Percentiles rank a stretch among this genome's conserved stretches.
phyloP scores from a whole-genome alignment of 2,113 vertebrate species.

The Empidonax traillii region DNA sequence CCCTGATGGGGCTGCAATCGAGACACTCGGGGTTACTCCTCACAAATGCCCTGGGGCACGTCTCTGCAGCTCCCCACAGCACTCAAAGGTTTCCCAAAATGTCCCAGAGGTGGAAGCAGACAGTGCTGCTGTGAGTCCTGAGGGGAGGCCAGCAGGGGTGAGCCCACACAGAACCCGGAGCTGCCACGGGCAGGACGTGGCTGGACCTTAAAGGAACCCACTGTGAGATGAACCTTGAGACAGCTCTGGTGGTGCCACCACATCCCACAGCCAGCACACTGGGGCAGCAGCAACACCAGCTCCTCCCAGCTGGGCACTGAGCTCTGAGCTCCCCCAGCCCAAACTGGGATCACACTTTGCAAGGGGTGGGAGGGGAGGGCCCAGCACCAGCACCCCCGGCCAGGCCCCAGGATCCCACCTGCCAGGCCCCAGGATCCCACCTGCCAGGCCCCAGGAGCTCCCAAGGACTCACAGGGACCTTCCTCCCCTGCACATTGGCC shows the following conservation, averaged over 20 bases:
- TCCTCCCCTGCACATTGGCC: neutral
- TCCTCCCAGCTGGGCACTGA: neutral
- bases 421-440: neutral
- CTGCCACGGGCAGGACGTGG: neutral
- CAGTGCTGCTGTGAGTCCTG: neutral
- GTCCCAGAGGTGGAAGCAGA: neutral
- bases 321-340: neutral
- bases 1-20: neutral
- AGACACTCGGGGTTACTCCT: neutral
- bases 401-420: neutral
- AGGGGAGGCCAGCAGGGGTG: rapidly evolving
- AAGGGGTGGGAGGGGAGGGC: neutral
- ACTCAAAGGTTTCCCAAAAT: neutral
- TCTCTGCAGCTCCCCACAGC: neutral
- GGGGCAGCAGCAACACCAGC: neutral
- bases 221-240: neutral
- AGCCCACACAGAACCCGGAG: neutral
- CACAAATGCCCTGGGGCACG: neutral
- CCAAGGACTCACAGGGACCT: neutral
- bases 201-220: neutral
- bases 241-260: neutral
- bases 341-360: neutral
- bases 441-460: neutral
- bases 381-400: neutral
- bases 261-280: neutral